phyloP scores from a whole-genome alignment of 2,888 invertebrate genomes.

The Trichogramma evanescens region DNA sequence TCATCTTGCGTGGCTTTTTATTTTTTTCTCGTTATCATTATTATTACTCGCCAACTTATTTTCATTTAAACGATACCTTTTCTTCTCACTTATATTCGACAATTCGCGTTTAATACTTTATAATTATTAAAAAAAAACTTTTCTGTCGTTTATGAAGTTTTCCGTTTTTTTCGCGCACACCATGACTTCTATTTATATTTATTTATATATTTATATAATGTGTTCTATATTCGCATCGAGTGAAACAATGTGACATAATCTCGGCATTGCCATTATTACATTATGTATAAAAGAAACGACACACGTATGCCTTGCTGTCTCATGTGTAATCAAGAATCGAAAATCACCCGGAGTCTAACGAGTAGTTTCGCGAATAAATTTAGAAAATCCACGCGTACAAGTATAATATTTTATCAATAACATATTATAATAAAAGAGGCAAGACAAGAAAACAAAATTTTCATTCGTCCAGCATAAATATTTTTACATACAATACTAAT shows the following conservation, averaged over 20 bases:
- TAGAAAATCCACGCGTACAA: too few relatives aligned
- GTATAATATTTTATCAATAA: too few relatives aligned
- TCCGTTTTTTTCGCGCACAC: conserved; percentile 10
- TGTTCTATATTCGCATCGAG: conserved; percentile 4
- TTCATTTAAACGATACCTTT: conserved; percentile 29
- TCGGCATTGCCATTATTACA: too few relatives aligned
- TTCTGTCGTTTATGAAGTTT: conserved; percentile 5
- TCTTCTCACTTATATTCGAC: conserved; percentile 11
- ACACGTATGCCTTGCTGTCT: too few relatives aligned
- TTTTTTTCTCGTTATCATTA: conserved; percentile 21
- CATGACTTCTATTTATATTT: conserved; percentile 5
- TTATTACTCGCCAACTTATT: conserved; percentile 15
- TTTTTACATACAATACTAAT: neutral
- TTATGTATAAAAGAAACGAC: too few relatives aligned
- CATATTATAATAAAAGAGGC: too few relatives aligned
- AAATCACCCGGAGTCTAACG: too few relatives aligned
- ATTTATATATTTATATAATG: too few relatives aligned
- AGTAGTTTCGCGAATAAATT: too few relatives aligned
- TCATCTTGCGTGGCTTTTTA: conserved; percentile 32
- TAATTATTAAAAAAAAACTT: conserved; percentile 14
- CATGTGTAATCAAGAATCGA: too few relatives aligned
- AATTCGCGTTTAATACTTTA: conserved; percentile 10
- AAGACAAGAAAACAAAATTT: neutral
- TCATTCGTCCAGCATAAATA: neutral
- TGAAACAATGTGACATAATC: conserved; percentile 3